phyloP scores from a whole-genome alignment of 2,797 vertebrate genomes.

The Scolopax bukidnonensis region DNA sequence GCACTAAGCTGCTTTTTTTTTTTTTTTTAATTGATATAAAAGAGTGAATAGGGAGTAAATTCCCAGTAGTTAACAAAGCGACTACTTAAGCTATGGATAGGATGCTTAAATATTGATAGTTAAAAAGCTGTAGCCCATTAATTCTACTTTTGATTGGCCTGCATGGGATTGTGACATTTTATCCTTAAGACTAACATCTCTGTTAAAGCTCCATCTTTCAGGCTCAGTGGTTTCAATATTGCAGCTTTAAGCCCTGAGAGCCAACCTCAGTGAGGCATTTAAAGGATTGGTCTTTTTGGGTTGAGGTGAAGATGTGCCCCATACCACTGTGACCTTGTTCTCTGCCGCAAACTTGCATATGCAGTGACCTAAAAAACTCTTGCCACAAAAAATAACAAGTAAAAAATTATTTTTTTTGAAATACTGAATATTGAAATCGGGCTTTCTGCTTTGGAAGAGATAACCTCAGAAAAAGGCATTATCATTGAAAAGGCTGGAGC shows the following conservation, averaged over 20 bases:
- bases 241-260: neutral
- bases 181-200: neutral
- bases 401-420: neutral
- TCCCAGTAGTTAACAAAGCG: neutral
- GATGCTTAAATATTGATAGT: neutral
- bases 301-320: neutral
- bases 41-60: neutral
- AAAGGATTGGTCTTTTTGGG: neutral
- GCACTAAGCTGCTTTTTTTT: neutral
- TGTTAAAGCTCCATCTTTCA: neutral
- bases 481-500: neutral
- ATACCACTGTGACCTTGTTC: neutral
- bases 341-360: neutral
- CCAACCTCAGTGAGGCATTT: neutral
- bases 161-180: neutral
- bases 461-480: neutral
- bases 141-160: neutral
- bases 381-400: neutral
- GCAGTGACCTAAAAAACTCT: neutral
- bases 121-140: neutral
- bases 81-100: neutral
- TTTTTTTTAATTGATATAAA: neutral
- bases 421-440: neutral
- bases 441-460: neutral
- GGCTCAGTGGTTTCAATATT: neutral